These are phyloP conservation scores for Psammodynastes pulverulentus DNA, from an alignment of 2,113 vertebrate genomes.

Conservation along the genomic window DNA sequence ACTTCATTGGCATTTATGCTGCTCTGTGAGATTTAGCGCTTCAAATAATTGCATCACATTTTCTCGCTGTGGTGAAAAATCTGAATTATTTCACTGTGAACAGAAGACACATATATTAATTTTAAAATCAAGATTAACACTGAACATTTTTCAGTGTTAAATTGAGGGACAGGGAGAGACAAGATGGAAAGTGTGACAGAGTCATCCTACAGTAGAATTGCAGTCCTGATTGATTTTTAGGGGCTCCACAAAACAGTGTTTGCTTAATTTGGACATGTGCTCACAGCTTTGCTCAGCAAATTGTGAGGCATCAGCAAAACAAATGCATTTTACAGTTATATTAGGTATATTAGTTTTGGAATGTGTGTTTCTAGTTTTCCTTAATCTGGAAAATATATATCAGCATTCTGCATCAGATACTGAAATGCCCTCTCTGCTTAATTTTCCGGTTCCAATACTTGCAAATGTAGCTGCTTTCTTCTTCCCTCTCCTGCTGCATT, in stretches of 20 bases:
- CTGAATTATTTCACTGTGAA: background rate
- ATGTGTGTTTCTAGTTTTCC: background rate
- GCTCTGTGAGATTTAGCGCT: background rate
- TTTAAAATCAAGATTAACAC: background rate
- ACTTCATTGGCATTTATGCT: background rate
- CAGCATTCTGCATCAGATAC: background rate
- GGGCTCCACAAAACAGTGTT: background rate
- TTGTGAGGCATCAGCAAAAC: background rate
- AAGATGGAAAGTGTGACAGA: background rate
- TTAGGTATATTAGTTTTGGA: background rate
- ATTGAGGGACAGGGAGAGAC: background rate
- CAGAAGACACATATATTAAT: background rate
- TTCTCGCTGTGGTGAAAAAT: background rate
- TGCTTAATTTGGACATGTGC: background rate
- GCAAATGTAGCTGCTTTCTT: background rate
- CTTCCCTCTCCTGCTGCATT: background rate
- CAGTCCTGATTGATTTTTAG: background rate
- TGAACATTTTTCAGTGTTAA: background rate
- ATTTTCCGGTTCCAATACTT: background rate
- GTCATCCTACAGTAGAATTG: background rate
- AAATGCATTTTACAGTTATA: background rate
- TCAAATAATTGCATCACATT: background rate
- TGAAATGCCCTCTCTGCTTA: background rate
- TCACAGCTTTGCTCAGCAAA: background rate
- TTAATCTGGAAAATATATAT: background rate